phyloP scores from a whole-genome alignment of 1,140 invertebrate species.

The Hermetia illucens region DNA sequence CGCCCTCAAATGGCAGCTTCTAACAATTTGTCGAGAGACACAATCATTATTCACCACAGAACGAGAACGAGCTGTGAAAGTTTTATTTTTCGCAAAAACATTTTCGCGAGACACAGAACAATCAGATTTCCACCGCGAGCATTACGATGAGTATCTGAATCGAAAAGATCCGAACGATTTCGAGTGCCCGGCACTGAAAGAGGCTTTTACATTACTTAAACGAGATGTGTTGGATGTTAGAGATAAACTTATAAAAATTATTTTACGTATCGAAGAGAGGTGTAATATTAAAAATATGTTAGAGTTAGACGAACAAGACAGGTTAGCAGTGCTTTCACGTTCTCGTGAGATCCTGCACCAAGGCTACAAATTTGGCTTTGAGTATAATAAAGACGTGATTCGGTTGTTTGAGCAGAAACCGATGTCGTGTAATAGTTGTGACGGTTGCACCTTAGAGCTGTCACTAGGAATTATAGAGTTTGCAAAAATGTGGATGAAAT shows the following conservation, averaged over 20 bases:
- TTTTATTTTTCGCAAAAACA: constrained; percentile 62
- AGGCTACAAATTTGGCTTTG: constrained; percentile 78
- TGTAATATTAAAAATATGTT: constrained; percentile 30
- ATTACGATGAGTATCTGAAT: constrained; percentile 25
- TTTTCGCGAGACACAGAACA: constrained; percentile 55
- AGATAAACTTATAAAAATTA: constrained; percentile 41
- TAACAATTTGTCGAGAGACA: constrained; percentile 58
- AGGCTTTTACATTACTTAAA: constrained; percentile 47
- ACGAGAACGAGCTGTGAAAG: constrained; percentile 63
- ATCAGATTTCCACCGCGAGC: constrained; percentile 29
- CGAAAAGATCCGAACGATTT: constrained; percentile 33
- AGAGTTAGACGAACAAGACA: constrained; percentile 41
- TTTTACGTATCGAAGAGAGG: constrained; percentile 46
- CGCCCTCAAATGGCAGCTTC: constrained; percentile 28
- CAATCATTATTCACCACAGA: constrained; percentile 65
- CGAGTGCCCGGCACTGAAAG: constrained; percentile 36
- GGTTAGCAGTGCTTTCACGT: constrained; percentile 35
- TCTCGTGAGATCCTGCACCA: constrained; percentile 72
- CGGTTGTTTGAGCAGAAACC: constrained; percentile 36
- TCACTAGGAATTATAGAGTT: constrained; percentile 49
- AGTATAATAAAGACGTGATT: constrained; percentile 71
- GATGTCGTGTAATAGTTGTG: constrained; percentile 17
- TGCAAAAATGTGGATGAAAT: constrained; percentile 76
- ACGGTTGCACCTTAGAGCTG: constrained; percentile 19
- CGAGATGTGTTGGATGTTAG: constrained; percentile 44